Evolutionary conservation across 1,140 invertebrate species (phyloP).

Genomic region (Tetranychus urticae): DNA sequence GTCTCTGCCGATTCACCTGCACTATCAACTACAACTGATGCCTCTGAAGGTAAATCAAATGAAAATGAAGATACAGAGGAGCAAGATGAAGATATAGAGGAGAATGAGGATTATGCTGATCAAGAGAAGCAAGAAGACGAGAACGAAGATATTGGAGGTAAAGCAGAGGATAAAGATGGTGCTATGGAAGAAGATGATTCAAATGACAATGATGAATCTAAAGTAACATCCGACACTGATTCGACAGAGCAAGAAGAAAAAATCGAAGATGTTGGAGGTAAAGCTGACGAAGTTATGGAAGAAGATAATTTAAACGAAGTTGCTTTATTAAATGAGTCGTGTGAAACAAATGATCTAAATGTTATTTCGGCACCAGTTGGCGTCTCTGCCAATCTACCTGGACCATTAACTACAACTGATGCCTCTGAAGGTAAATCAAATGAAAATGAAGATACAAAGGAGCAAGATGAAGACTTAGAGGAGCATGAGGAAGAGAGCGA

Average conservation of each 20-base stretch:
- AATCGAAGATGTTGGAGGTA: too few species aligned
- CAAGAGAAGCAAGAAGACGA: not conserved
- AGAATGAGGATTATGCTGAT: not conserved
- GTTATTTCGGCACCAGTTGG: not conserved
- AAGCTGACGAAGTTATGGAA: too few species aligned
- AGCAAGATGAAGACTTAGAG: not conserved
- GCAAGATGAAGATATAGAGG: not conserved
- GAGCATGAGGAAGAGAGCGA: slow-evolving; percentile 8
- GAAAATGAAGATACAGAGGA: not conserved
- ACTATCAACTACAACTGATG: not conserved
- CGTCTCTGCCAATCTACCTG: not conserved
- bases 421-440: not conserved
- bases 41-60: not conserved
- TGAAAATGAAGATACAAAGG: not conserved
- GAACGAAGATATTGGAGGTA: not conserved
- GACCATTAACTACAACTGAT: not conserved
- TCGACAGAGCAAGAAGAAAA: too few species aligned
- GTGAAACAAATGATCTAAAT: not conserved
- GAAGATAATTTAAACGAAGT: too few species aligned
- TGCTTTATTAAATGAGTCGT: too few species aligned
- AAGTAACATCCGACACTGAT: too few species aligned
- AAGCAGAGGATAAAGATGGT: slow-evolving; percentile 8
- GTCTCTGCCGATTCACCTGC: not conserved
- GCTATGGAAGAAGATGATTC: not conserved
- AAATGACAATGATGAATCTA: not conserved